These are phyloP conservation scores for Recurvirostra avosetta DNA, from an alignment of 2,113 vertebrate species.

Conservation along the genomic window DNA sequence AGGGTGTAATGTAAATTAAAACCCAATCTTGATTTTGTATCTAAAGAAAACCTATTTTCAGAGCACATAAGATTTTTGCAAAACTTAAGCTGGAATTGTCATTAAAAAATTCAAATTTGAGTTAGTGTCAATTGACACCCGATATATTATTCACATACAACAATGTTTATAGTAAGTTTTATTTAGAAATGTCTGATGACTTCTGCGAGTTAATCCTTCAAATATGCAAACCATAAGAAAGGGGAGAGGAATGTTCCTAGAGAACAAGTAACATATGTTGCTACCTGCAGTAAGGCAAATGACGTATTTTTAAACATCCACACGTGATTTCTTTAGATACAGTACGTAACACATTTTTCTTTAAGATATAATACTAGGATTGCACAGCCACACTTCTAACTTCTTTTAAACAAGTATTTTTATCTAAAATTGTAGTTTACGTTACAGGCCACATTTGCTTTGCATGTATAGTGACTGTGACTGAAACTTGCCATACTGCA, in stretches of 20 bases:
- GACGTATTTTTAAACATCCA: not conserved
- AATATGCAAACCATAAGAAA: not conserved
- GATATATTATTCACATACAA: not conserved
- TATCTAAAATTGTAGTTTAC: not conserved
- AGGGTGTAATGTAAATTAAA: not conserved
- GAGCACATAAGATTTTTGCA: not conserved
- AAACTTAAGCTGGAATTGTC: not conserved
- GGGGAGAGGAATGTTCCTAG: not conserved
- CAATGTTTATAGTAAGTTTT: not conserved
- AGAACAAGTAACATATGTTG: not conserved
- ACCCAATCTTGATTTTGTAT: not conserved
- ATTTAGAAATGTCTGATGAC: not conserved
- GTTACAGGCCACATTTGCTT: not conserved
- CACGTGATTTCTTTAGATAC: not conserved
- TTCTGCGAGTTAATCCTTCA: not conserved
- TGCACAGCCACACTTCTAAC: not conserved
- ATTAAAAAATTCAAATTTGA: not conserved
- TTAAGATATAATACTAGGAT: not conserved
- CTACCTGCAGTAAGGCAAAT: not conserved
- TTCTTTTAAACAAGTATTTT: not conserved
- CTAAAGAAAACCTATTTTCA: not conserved
- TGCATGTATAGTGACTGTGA: not conserved
- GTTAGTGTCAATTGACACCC: not conserved
- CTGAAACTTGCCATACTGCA: not conserved
- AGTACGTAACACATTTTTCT: not conserved